A percentile compares a stretch with the other conserved stretches of the same genome.
These are phyloP conservation scores for Pseudorhiza aurosa DNA, from an alignment of 30 jellyfish, hydroid and myxozoan genomes.

Conservation along the genomic window DNA sequence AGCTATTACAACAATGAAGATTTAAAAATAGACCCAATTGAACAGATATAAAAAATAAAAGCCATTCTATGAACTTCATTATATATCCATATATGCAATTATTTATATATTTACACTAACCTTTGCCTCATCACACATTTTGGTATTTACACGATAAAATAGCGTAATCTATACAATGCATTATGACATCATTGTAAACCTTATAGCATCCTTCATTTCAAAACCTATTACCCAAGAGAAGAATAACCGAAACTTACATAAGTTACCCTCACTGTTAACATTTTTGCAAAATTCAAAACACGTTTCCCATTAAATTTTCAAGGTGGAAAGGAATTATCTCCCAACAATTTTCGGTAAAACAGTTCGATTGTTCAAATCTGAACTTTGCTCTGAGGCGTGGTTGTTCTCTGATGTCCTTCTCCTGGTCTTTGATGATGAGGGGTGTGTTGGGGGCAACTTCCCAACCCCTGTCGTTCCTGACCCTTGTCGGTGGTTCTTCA, in stretches of 20 bases:
- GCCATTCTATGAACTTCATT: background rate
- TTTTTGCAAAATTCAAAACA: too few relatives aligned
- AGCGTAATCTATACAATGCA: background rate
- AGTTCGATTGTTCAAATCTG: conserved; percentile 86
- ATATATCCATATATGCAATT: background rate
- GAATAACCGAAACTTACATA: too few relatives aligned
- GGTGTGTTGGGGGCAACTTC: conserved; percentile 88
- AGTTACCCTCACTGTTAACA: too few relatives aligned
- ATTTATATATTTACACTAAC: conserved; percentile 20
- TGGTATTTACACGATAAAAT: conserved; percentile 1
- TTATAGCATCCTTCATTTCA: too few relatives aligned
- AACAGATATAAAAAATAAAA: background rate
- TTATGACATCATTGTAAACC: too few relatives aligned
- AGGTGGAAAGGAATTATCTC: conserved; percentile 58
- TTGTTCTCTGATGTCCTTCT: conserved; percentile 89
- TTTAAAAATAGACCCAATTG: background rate
- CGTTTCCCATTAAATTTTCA: too few relatives aligned
- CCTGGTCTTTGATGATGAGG: conserved; percentile 87
- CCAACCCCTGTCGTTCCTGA: conserved; percentile 79
- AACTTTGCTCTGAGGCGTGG: conserved; percentile 64
- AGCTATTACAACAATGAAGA: background rate
- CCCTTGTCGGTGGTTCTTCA: conserved; percentile 83
- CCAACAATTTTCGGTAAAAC: conserved; percentile 95
- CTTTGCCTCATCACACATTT: conserved; percentile 10
- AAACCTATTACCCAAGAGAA: too few relatives aligned